phyloP scores from a whole-genome alignment of 2,113 vertebrate species.

The Emydocephalus ijimae region DNA sequence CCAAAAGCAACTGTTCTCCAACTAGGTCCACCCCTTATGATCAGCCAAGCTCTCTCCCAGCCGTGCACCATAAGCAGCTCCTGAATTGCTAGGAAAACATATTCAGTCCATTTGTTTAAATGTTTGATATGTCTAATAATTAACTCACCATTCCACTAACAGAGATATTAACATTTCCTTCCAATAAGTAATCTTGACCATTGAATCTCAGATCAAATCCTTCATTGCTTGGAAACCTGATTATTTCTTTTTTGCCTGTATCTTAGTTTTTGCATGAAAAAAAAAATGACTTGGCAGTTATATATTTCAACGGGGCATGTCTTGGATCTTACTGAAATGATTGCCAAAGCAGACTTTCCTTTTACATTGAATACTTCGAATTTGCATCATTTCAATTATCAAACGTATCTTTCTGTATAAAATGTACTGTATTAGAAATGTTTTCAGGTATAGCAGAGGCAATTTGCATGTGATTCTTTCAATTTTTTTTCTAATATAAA shows the following conservation, averaged over 20 bases:
- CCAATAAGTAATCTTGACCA: constrained; percentile 41
- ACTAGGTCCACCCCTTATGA: background rate
- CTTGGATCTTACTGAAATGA: constrained; percentile 37
- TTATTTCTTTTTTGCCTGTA: constrained; percentile 54
- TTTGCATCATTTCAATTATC: constrained; percentile 56
- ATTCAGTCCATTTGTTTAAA: background rate
- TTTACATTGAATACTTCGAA: constrained; percentile 55
- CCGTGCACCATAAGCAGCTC: background rate
- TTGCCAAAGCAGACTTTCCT: constrained; percentile 17
- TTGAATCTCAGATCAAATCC: constrained; percentile 42
- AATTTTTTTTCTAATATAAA: background rate
- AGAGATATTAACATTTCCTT: constrained; percentile 42
- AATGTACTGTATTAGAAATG: constrained; percentile 60
- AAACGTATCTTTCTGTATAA: constrained; percentile 51
- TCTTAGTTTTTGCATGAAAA: constrained; percentile 56
- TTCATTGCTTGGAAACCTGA: constrained; percentile 45
- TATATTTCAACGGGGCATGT: constrained; percentile 60
- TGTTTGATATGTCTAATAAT: constrained; percentile 48
- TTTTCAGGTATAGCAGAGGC: constrained; percentile 68
- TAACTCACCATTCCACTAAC: constrained; percentile 47
- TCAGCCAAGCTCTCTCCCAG: background rate
- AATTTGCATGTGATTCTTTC: constrained; percentile 49
- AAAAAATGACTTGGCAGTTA: constrained; percentile 44
- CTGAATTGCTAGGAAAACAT: background rate
- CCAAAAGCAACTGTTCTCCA: background rate